These are phyloP conservation scores for Neofelis nebulosa DNA, from an alignment of 2,113 vertebrate species.

Conservation along the genomic window DNA sequence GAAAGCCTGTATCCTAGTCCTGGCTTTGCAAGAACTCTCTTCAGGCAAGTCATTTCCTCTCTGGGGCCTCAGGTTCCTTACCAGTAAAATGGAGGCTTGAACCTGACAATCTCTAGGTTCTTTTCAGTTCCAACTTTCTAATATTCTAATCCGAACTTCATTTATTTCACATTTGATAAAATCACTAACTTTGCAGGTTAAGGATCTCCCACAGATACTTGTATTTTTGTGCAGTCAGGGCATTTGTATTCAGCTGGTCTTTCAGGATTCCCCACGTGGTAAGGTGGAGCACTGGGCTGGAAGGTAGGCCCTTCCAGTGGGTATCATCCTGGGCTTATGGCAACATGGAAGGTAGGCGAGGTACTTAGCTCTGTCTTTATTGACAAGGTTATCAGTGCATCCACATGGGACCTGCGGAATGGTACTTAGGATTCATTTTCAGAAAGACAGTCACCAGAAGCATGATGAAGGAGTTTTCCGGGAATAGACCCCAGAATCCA, in stretches of 20 bases:
- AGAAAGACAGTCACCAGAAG: neutral
- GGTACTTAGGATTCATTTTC: neutral
- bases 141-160: neutral
- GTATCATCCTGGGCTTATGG: neutral
- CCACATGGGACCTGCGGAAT: neutral
- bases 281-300: neutral
- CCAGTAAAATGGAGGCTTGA: neutral
- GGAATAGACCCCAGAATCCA: neutral
- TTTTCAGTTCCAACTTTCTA: neutral
- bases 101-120: neutral
- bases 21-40: neutral
- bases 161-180: slow-evolving; percentile 1
- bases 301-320: neutral
- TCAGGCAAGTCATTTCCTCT: neutral
- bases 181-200: neutral
- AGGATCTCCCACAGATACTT: neutral
- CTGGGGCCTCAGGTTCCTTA: neutral
- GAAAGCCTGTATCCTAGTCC: neutral
- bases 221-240: neutral
- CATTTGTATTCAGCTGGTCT: neutral
- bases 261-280: neutral
- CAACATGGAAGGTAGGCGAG: neutral
- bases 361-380: neutral
- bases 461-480: neutral
- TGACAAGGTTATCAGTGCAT: neutral